Evolutionary conservation across 2,888 invertebrate genomes (phyloP).

Genomic region (Xestoiulus laeticollis): DNA sequence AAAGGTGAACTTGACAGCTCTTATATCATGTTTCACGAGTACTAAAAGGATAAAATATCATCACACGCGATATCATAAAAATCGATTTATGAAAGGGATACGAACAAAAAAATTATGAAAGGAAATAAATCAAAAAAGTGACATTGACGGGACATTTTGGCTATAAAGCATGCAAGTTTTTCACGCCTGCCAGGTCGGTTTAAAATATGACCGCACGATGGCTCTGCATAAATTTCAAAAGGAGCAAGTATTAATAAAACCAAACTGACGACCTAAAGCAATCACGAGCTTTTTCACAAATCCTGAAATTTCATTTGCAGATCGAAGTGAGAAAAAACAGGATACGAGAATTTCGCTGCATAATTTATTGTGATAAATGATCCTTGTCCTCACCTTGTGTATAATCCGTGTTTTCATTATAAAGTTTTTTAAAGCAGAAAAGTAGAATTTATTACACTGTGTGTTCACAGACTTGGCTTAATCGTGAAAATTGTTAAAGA

Average conservation of each 20-base stretch:
- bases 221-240: not conserved
- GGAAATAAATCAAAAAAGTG: constrained; percentile 16
- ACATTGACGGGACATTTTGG: not conserved
- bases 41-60: constrained; percentile 4
- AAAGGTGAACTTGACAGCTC: constrained; percentile 15
- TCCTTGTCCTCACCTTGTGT: not conserved
- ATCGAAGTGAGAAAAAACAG: constrained; percentile 1
- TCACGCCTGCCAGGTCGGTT: not conserved
- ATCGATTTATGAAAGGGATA: constrained; percentile 14
- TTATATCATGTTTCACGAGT: constrained; percentile 3
- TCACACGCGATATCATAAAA: constrained; percentile 11
- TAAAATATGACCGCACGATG: not conserved
- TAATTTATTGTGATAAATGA: not conserved
- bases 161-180: not conserved
- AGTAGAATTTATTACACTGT: no score
- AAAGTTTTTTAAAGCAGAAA: no score
- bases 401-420: no score
- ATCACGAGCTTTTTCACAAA: not conserved
- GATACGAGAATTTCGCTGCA: not conserved
- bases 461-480: no score
- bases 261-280: not conserved
- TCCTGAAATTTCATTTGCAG: not conserved
- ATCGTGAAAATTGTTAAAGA: no score
- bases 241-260: not conserved
- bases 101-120: constrained; percentile 29